phyloP scores from a whole-genome alignment of 2,888 invertebrate genomes.

The Psococerastis gibbosa region DNA sequence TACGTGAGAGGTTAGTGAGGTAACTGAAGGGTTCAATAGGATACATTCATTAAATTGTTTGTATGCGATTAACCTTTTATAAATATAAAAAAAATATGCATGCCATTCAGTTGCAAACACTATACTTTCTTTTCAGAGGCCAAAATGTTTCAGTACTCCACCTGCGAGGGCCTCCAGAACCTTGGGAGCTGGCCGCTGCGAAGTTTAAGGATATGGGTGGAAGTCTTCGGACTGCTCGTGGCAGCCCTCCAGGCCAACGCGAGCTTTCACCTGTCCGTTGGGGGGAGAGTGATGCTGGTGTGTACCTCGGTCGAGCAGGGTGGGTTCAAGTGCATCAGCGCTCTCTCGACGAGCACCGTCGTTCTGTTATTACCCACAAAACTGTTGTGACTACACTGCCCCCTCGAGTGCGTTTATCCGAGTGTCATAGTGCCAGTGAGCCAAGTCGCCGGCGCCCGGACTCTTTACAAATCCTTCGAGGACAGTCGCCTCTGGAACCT shows the following conservation, averaged over 20 bases:
- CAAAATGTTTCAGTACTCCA: constrained; percentile 36
- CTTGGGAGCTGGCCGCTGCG: constrained; percentile 31
- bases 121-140: constrained; percentile 28
- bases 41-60: too few relatives aligned
- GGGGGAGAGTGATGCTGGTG: constrained; percentile 38
- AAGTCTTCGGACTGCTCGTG: constrained; percentile 1
- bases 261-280: constrained; percentile 37
- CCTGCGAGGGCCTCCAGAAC: constrained; percentile 32
- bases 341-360: constrained; percentile 31
- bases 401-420: constrained; percentile 30
- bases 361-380: constrained; percentile 10
- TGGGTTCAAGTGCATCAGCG: constrained; percentile 36
- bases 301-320: constrained; percentile 33
- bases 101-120: too few relatives aligned
- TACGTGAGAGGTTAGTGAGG: too few relatives aligned
- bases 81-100: too few relatives aligned
- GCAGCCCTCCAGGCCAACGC: constrained; percentile 18
- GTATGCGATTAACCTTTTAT: too few relatives aligned
- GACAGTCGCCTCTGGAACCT: constrained; percentile 14
- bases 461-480: constrained; percentile 25
- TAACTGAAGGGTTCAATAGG: too few relatives aligned
- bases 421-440: constrained; percentile 31
- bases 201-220: neutral
- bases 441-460: constrained; percentile 21
- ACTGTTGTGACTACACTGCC: constrained; percentile 16